Percentiles rank a stretch among this genome's conserved stretches.
These are phyloP conservation scores for Orthonychiurus folsomi DNA, from an alignment of 2,888 invertebrate species.

Conservation along the genomic window DNA sequence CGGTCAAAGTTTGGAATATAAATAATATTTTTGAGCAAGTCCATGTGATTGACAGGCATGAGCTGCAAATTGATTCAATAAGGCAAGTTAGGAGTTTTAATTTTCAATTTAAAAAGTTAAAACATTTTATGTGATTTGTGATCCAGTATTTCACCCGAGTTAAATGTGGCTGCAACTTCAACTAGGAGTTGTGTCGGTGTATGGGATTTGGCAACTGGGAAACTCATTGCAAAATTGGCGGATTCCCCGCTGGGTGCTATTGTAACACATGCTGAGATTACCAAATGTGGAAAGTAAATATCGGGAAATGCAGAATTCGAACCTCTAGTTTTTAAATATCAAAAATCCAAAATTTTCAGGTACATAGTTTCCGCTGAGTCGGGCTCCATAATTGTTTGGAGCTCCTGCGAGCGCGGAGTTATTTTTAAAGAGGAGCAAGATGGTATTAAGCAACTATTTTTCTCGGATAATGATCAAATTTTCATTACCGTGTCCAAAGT, in stretches of 20 bases:
- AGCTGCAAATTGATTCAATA: constrained; percentile 86
- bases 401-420: constrained; percentile 61
- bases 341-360: constrained; percentile 42
- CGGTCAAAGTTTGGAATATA: constrained; percentile 98
- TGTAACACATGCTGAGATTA: constrained; percentile 83
- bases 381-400: constrained; percentile 83
- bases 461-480: constrained; percentile 64
- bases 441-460: constrained; percentile 63
- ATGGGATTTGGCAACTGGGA: constrained; percentile 82
- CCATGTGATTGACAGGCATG: constrained; percentile 89
- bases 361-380: constrained; percentile 85
- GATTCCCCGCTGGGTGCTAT: constrained; percentile 89
- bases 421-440: constrained; percentile 74
- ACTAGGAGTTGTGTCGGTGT: constrained; percentile 91
- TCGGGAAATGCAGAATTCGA: too few relatives aligned
- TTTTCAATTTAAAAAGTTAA: not conserved
- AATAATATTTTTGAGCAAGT: constrained; percentile 98
- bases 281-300: constrained; percentile 72
- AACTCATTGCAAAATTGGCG: constrained; percentile 73
- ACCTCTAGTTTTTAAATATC: not conserved
- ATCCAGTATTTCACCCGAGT: constrained; percentile 64
- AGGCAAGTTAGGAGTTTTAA: constrained; percentile 51
- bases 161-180: constrained; percentile 77
- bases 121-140: constrained; percentile 17
- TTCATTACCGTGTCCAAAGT: constrained; percentile 66